phyloP scores from a whole-genome alignment of 2,113 vertebrate genomes.

The Perca schrenkii region DNA sequence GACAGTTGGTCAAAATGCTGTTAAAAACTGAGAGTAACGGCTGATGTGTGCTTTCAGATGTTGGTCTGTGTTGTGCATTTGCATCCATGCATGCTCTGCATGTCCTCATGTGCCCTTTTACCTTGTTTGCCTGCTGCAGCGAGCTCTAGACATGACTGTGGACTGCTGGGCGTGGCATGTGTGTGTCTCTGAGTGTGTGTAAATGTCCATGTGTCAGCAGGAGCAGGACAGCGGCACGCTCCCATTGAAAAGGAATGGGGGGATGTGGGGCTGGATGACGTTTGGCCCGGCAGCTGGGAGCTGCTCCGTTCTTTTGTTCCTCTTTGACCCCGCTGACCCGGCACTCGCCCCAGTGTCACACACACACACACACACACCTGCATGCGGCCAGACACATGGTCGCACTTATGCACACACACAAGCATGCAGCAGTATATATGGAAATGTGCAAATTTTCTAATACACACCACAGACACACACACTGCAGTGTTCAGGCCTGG shows the following conservation, averaged over 20 bases:
- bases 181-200: slow-evolving; percentile 43
- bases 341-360: slow-evolving; percentile 75
- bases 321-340: slow-evolving; percentile 69
- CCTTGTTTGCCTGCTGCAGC: slow-evolving; percentile 45
- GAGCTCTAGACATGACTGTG: slow-evolving; percentile 51
- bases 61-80: slow-evolving; percentile 24
- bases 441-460: slow-evolving; percentile 41
- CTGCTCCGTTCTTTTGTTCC: slow-evolving; percentile 72
- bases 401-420: slow-evolving; percentile 1
- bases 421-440: slow-evolving; percentile 23
- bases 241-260: slow-evolving; percentile 49
- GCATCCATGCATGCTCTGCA: slow-evolving; percentile 30
- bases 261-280: slow-evolving; percentile 47
- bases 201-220: slow-evolving; percentile 63
- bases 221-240: slow-evolving; percentile 68
- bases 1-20: not conserved
- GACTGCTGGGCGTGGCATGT: slow-evolving; percentile 22
- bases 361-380: slow-evolving; percentile 54
- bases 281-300: slow-evolving; percentile 83
- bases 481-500: slow-evolving; percentile 27
- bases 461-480: slow-evolving; percentile 19
- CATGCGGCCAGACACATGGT: slow-evolving; percentile 46
- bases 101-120: slow-evolving; percentile 58
- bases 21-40: not conserved
- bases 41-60: not conserved